These are phyloP conservation scores for Corythornis madagascariensis DNA, from an alignment of 2,113 vertebrate species.

Conservation along the genomic window DNA sequence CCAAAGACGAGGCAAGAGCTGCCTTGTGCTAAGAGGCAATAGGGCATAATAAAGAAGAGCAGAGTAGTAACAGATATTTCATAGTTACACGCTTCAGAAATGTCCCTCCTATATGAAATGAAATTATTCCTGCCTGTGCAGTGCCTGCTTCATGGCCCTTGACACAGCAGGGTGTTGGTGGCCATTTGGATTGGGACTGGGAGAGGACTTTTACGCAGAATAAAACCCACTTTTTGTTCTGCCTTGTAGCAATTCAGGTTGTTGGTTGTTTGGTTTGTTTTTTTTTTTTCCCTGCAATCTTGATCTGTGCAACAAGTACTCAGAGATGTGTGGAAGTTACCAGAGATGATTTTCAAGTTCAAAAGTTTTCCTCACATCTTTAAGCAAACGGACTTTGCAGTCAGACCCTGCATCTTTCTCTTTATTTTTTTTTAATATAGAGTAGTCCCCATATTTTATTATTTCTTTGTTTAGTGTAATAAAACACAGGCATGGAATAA, in stretches of 20 bases:
- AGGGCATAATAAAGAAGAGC: background rate
- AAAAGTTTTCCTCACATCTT: background rate
- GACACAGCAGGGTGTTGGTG: background rate
- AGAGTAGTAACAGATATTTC: background rate
- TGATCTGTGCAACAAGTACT: background rate
- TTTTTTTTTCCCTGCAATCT: background rate
- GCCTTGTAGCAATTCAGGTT: background rate
- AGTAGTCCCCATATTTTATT: background rate
- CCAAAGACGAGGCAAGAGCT: background rate
- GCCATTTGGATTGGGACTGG: too few relatives aligned
- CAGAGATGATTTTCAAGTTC: background rate
- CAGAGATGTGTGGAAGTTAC: background rate
- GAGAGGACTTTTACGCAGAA: background rate
- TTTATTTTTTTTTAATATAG: background rate
- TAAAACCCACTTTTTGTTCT: background rate
- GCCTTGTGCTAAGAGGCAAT: background rate
- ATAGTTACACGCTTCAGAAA: background rate
- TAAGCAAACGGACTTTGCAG: background rate
- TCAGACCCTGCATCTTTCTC: background rate
- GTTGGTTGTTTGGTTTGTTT: too few relatives aligned
- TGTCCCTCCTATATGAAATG: rapidly evolving
- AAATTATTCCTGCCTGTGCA: too few relatives aligned
- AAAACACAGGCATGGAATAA: background rate
- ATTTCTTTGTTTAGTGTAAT: background rate
- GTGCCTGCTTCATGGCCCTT: background rate